Base-by-base conservation (phyloP, 2,113 vertebrate genomes). In the Craseonycteris thonglongyai region DNA sequence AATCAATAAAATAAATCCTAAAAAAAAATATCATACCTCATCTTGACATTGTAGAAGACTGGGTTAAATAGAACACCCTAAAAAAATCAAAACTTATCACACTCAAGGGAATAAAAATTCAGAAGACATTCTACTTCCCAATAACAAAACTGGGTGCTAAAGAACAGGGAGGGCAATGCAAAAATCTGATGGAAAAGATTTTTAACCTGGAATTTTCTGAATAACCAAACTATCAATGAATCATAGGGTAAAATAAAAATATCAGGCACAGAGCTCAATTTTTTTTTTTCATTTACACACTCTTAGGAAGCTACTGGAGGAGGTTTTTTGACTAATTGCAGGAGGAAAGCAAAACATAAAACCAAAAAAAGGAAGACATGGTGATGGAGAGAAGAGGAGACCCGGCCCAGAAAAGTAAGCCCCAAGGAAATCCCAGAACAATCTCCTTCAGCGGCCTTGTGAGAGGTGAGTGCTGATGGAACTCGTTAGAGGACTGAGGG, bases 71-170 rank as follows among this genome's bases (percentile, higher is more conserved):
- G 22, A 72, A 79, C 33, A 75, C 49, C 12, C 47, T 71, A 54
- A 58, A 47, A 71, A 47, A 42, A 42, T 7, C n/a, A 33, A 76
- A 26, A 13, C 0, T 5, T 24, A 82, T 71, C 35, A 40, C 21
- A 82, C 18, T 61, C 35, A 90, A 89, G 84, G 58, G 10, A 93
- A 92, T 72, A 78, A 92, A 93, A 90, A 71, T 58, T 45, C 26
- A 66, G 92, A 92, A 56, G 4, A 18, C 28, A 56, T 40, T 19
- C 33, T 66, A 69, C 45, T 90, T 66, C 6, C 45, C 63, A 80
- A 78, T 30, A 81, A 71, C 28, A 88, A 92, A 90, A 42, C 5
- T 78, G 28, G 22, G 61, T 79, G 6, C 30, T 28, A 74, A 22
- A 92, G 38, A 88, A 63, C 19, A 83, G 16, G 59, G 18, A n/a